Evolutionary conservation across 2,888 invertebrate species (phyloP).

Genomic region (Sabatieria punctata): DNA sequence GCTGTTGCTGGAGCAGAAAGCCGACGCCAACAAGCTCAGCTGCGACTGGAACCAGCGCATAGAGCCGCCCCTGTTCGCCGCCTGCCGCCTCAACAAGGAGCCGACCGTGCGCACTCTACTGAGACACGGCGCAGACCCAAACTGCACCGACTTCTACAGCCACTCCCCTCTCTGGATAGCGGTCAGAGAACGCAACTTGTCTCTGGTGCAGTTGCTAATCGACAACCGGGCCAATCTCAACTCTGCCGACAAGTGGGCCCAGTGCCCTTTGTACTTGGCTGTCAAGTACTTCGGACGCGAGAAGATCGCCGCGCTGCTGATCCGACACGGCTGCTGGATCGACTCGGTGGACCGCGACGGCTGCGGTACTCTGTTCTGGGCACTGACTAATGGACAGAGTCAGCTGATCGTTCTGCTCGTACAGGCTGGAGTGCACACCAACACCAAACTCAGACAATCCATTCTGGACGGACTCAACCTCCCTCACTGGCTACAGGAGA

Average conservation of each 20-base stretch:
- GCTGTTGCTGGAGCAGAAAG: slow-evolving; percentile 28
- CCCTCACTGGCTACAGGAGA: neutral
- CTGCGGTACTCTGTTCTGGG: slow-evolving; percentile 15
- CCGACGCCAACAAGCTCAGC: slow-evolving; percentile 31
- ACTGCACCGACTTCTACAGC: slow-evolving; percentile 28
- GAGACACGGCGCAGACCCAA: slow-evolving; percentile 29
- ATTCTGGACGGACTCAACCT: neutral
- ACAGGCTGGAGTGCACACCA: slow-evolving; percentile 25
- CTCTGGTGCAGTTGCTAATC: slow-evolving; percentile 14
- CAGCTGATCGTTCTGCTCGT: slow-evolving; percentile 14
- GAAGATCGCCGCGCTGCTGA: slow-evolving; percentile 12
- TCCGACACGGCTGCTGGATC: slow-evolving; percentile 12
- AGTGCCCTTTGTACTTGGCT: slow-evolving; percentile 18
- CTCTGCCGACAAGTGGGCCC: slow-evolving; percentile 11
- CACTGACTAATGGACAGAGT: slow-evolving; percentile 11
- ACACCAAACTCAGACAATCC: neutral
- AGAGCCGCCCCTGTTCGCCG: slow-evolving; percentile 33
- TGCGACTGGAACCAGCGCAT: slow-evolving; percentile 29
- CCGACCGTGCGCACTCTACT: slow-evolving; percentile 29
- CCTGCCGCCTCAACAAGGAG: slow-evolving; percentile 31
- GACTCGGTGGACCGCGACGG: slow-evolving; percentile 13
- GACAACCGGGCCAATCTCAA: slow-evolving; percentile 12
- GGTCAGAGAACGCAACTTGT: slow-evolving; percentile 10
- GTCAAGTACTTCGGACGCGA: slow-evolving; percentile 14
- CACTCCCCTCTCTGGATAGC: slow-evolving; percentile 27